phyloP scores from a whole-genome alignment of 2,113 vertebrate species.

The Barnardius zonarius region DNA sequence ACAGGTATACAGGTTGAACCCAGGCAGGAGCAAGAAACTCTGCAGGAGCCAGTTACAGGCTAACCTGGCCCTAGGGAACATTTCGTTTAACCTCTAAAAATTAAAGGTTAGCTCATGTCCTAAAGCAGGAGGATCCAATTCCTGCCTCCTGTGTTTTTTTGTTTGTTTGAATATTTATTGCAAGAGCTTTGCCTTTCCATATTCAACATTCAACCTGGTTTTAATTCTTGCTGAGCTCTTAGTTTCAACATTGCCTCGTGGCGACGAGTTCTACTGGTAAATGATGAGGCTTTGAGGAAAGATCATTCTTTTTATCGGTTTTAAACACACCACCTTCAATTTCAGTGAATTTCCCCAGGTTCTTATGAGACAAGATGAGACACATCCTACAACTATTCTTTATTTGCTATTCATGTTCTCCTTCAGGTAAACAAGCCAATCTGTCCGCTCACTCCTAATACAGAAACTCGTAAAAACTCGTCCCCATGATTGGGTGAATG shows the following conservation, averaged over 20 bases:
- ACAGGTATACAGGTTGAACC: background rate
- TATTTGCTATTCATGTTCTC: constrained; percentile 41
- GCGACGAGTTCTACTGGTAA: background rate
- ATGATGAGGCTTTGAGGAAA: constrained; percentile 36
- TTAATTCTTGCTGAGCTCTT: constrained; percentile 55
- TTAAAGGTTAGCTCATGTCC: background rate
- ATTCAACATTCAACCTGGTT: background rate
- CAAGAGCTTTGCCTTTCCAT: background rate
- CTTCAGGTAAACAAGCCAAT: constrained; percentile 49
- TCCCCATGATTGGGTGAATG: background rate
- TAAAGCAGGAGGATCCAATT: constrained; percentile 1
- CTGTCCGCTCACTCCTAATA: constrained; percentile 1
- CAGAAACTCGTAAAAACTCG: constrained; percentile 37
- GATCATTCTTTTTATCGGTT: constrained; percentile 35
- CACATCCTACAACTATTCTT: constrained; percentile 36
- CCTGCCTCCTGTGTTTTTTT: background rate
- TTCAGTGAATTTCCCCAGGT: constrained; percentile 43
- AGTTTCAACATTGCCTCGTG: constrained; percentile 32
- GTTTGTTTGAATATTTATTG: constrained; percentile 28
- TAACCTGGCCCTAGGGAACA: background rate
- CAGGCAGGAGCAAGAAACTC: background rate
- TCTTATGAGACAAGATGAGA: constrained; percentile 18
- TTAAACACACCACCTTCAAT: constrained; percentile 42
- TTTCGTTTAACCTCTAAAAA: background rate
- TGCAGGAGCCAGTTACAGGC: background rate